These are phyloP conservation scores for Aradus depressus DNA, from an alignment of 2,888 invertebrate species.

Conservation along the genomic window DNA sequence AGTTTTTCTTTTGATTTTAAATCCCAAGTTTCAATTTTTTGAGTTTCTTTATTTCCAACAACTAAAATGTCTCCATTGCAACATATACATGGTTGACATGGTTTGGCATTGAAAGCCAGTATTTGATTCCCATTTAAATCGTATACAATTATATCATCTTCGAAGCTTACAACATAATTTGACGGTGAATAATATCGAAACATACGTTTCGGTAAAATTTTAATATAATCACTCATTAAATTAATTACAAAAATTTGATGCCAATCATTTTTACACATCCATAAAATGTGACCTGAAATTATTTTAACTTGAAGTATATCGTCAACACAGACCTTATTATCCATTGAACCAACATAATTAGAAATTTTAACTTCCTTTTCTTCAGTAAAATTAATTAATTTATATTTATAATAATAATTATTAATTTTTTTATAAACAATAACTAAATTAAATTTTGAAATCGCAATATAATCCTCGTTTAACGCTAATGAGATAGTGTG, in stretches of 20 bases:
- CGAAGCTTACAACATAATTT: slow-evolving; percentile 1
- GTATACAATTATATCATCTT: neutral
- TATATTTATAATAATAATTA: neutral
- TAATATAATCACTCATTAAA: neutral
- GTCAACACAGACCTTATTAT: neutral
- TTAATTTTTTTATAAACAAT: slow-evolving; percentile 1
- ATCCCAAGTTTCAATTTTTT: slow-evolving; percentile 5
- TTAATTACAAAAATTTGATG: neutral
- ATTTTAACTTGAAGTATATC: slow-evolving; percentile 2
- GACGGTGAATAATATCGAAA: neutral
- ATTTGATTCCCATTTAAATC: neutral
- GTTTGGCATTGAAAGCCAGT: neutral
- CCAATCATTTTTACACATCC: neutral
- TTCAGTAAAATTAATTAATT: neutral
- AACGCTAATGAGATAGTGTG: slow-evolving; percentile 1
- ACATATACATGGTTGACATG: slow-evolving; percentile 7
- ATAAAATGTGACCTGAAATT: neutral
- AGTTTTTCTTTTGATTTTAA: neutral
- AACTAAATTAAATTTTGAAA: slow-evolving; percentile 8
- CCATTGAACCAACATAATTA: neutral
- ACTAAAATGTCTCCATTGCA: slow-evolving; percentile 3
- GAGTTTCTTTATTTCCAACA: slow-evolving; percentile 7
- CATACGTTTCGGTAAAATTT: neutral
- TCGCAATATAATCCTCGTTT: slow-evolving; percentile 2
- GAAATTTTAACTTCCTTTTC: neutral